A percentile compares a stretch with the other conserved stretches of the same genome.
Evolutionary conservation across 2,797 vertebrate genomes (phyloP).

Genomic region (Pangasius sanitwongsei): DNA sequence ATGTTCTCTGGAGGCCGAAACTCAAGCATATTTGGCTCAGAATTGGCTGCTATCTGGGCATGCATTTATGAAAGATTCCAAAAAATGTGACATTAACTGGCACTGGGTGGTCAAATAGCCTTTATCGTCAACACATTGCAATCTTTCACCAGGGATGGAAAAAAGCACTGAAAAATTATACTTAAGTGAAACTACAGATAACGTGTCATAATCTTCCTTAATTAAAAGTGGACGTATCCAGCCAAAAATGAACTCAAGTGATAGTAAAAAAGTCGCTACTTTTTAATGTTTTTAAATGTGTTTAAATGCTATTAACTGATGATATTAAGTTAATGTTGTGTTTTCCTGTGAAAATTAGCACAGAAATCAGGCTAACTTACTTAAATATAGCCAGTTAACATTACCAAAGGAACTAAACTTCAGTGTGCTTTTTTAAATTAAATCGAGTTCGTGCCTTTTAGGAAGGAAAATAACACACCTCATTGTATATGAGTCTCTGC

Average conservation of each 20-base stretch:
- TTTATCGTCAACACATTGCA: constrained; percentile 74
- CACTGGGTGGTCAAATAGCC: constrained; percentile 58
- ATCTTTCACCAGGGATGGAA: constrained; percentile 58
- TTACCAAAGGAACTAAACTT: not conserved
- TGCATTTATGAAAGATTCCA: constrained; percentile 46
- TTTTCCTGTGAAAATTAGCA: not conserved
- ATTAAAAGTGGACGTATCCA: not conserved
- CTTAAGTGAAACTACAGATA: not conserved
- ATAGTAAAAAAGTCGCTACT: not conserved
- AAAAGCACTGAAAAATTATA: not conserved
- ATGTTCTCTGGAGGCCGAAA: not conserved
- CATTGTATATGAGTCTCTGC: not conserved
- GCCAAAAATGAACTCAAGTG: not conserved
- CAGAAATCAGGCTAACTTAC: not conserved
- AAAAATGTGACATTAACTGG: constrained; percentile 56
- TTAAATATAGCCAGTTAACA: not conserved
- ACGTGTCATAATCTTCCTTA: not conserved
- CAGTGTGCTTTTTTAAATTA: not conserved
- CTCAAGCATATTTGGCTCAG: not conserved
- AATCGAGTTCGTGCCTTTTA: not conserved
- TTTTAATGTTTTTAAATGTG: not conserved
- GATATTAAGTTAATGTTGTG: not conserved
- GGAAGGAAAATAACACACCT: not conserved
- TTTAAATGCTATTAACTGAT: not conserved
- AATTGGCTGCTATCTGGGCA: not conserved